Evolutionary conservation across 2,888 invertebrate genomes (phyloP).

Genomic region (Xestia c-nigrum): DNA sequence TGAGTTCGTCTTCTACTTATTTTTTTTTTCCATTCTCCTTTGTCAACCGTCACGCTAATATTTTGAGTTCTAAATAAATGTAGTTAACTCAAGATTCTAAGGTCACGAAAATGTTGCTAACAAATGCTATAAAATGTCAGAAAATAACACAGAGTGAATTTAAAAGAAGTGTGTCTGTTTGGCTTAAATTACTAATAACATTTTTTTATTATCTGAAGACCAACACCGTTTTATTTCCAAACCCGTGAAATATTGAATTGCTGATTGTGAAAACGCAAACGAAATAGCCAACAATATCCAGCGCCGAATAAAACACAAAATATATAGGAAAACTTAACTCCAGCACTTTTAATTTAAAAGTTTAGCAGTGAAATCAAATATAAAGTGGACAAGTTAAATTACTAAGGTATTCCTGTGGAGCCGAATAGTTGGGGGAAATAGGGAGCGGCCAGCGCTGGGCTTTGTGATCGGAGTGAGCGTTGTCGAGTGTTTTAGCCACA

Average conservation of each 20-base stretch:
- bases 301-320: constrained; percentile 45
- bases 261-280: constrained; percentile 1
- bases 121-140: neutral
- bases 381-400: constrained; percentile 54
- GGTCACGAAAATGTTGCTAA: neutral
- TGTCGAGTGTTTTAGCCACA: constrained; percentile 68
- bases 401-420: constrained; percentile 64
- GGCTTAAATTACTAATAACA: neutral
- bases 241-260: neutral
- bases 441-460: constrained; percentile 53
- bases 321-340: constrained; percentile 37
- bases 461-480: constrained; percentile 62
- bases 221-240: neutral
- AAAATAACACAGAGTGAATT: neutral
- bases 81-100: neutral
- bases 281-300: constrained; percentile 33
- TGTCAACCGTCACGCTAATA: too few species aligned
- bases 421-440: constrained; percentile 67
- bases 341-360: constrained; percentile 52
- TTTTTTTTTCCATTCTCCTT: too few species aligned
- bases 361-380: constrained; percentile 54
- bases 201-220: neutral
- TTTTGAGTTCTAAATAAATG: too few species aligned
- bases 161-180: neutral
- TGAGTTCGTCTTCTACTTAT: too few species aligned